Evolutionary conservation across 2,888 invertebrate genomes (phyloP), one percentile per base, ranked within the genome.

Genomic region (Priocnemis perturbator): DNA sequence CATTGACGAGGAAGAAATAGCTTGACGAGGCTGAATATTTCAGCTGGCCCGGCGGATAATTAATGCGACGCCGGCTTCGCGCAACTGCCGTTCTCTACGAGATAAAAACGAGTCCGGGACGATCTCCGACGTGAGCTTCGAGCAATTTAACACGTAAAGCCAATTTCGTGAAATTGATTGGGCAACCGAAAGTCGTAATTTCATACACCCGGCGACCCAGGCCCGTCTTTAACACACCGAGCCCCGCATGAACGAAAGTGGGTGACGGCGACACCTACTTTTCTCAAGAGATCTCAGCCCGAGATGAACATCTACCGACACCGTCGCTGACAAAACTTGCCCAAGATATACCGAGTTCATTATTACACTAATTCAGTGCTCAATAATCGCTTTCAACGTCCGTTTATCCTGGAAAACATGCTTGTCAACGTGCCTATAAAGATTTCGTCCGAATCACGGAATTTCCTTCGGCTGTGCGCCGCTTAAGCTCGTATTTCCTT

Each of bases 91-190:
- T 57, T 57, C 30, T 53, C 23, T 20, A 21, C 53, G 23, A 50
- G 52, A 50, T 52, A 56, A 47, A 52, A 21, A 52, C 52, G 23
- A 23, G 15, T 19, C 45, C 26, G 58, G 67, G 64, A 64, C 53
- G 58, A 48, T 50, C 48, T 58, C 66, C 64, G 71, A 71, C 70
- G 66, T 60, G 55, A 69, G 62, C 9, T 20, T 21, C 60, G 48
- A 52, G 14, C 57, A 53, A 19, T 21, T 60, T 23, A 20, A 23
- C 48, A 30, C 63, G 62, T 66, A 68, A 68, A 72, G 63, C 64
- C 64, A 76, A 77, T 77, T 77, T 74, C 48, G 64, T 68, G 60
- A 64, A 59, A 70, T 61, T 68, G 74, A 74, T 77, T 74, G 68
- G 72, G 58, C 58, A 68, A 72, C 62, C 66, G 55, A 26, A 37